Evolutionary conservation across 2,797 vertebrate genomes (phyloP).

Genomic region (Darevskia nairensis): DNA sequence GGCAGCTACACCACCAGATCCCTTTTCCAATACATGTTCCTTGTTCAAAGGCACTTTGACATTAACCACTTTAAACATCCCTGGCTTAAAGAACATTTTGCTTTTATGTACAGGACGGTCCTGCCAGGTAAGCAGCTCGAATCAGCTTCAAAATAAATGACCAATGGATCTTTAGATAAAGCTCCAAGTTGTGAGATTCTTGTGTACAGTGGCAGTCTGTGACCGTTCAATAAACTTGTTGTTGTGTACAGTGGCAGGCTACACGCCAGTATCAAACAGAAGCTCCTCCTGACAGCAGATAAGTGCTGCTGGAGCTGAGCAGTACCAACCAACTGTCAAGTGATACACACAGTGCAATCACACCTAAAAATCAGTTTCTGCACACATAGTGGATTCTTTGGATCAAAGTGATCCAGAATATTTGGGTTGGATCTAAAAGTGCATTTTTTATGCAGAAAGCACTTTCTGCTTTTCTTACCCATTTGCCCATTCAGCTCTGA

Average conservation of each 20-base stretch:
- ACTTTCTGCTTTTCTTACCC: neutral
- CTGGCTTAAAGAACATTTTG: constrained; percentile 97
- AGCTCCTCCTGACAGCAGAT: neutral
- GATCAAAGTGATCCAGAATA: neutral
- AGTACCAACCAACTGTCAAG: neutral
- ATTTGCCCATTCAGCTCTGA: too few relatives aligned
- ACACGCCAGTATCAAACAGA: neutral
- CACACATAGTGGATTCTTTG: neutral
- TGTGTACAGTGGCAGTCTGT: neutral
- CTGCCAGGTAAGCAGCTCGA: constrained; percentile 86
- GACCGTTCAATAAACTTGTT: too few relatives aligned
- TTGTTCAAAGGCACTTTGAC: constrained; percentile 94
- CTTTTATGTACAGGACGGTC: constrained; percentile 95
- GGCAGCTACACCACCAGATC: constrained; percentile 97
- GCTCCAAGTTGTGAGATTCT: neutral
- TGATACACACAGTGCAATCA: neutral
- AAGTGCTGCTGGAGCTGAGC: neutral
- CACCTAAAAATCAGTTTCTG: neutral
- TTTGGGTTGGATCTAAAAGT: neutral
- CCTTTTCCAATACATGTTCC: constrained; percentile 96
- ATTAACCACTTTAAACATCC: constrained; percentile 95
- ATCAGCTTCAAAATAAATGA: neutral
- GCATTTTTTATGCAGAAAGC: neutral
- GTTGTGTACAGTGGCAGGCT: neutral
- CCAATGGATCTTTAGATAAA: neutral